These are phyloP conservation scores for Guaruba guarouba DNA, from an alignment of 2,113 vertebrate genomes.

Conservation along the genomic window DNA sequence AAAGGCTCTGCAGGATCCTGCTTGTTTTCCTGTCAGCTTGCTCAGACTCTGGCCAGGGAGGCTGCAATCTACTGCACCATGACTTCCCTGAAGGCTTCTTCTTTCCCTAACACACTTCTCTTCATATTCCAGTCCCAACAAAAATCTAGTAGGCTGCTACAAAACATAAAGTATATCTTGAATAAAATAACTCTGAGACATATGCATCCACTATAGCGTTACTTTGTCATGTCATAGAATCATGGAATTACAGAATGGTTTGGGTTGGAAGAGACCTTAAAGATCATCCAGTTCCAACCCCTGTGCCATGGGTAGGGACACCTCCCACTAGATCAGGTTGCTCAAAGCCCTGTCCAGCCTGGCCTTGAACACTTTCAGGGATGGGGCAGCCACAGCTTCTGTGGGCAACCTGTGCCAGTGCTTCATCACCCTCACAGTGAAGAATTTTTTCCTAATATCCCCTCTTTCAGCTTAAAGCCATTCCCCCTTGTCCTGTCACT, in stretches of 20 bases:
- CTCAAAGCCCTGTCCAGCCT: not conserved
- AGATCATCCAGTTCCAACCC: not conserved
- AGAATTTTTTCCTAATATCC: not conserved
- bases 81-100: not conserved
- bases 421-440: not conserved
- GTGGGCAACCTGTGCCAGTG: not conserved
- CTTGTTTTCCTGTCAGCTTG: not conserved
- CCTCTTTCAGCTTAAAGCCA: not conserved
- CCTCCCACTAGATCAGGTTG: not conserved
- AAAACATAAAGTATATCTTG: not conserved
- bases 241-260: not conserved
- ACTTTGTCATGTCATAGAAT: fast-evolving
- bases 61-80: not conserved
- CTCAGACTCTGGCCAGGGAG: not conserved
- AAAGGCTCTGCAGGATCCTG: not conserved
- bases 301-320: not conserved
- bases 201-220: not conserved
- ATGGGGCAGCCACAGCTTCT: not conserved
- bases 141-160: not conserved
- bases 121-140: not conserved
- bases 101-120: not conserved
- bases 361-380: not conserved
- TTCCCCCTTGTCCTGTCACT: not conserved
- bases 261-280: not conserved
- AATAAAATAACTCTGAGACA: not conserved